A percentile compares a stretch with the other conserved stretches of the same genome.
phyloP scores from a whole-genome alignment of 2,888 invertebrate genomes.

The Orchesella flavescens region DNA sequence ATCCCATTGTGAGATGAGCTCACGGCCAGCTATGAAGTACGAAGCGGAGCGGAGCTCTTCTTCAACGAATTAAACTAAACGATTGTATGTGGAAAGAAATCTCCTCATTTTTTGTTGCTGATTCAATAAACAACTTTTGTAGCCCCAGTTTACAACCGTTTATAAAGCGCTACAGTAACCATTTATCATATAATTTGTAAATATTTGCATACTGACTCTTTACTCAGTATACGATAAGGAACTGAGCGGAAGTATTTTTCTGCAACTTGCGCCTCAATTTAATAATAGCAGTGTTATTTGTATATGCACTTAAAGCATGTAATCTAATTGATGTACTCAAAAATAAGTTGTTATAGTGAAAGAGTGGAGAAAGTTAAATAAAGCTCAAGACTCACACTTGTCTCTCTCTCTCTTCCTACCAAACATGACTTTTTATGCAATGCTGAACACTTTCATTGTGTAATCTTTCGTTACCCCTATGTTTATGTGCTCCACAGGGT shows the following conservation, averaged over 20 bases:
- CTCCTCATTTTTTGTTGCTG: background rate
- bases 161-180: background rate
- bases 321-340: too few relatives aligned
- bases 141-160: background rate
- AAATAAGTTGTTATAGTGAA: too few relatives aligned
- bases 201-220: background rate
- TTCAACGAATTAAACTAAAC: background rate
- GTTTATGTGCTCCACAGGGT: slow-evolving; percentile 2
- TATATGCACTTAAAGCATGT: too few relatives aligned
- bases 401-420: too few relatives aligned
- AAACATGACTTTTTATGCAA: too few relatives aligned
- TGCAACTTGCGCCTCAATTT: too few relatives aligned
- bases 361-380: too few relatives aligned
- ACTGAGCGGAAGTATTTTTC: too few relatives aligned
- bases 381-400: too few relatives aligned
- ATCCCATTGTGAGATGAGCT: slow-evolving; percentile 62
- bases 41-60: slow-evolving; percentile 18
- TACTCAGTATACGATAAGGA: too few relatives aligned
- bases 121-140: background rate
- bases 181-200: background rate
- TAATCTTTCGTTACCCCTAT: slow-evolving; percentile 18
- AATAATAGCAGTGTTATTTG: too few relatives aligned
- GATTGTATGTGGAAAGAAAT: background rate
- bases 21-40: slow-evolving; percentile 49
- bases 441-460: background rate